Base-by-base conservation (phyloP, 2,888 invertebrate genomes). In the Drosophila bunnanda region DNA sequence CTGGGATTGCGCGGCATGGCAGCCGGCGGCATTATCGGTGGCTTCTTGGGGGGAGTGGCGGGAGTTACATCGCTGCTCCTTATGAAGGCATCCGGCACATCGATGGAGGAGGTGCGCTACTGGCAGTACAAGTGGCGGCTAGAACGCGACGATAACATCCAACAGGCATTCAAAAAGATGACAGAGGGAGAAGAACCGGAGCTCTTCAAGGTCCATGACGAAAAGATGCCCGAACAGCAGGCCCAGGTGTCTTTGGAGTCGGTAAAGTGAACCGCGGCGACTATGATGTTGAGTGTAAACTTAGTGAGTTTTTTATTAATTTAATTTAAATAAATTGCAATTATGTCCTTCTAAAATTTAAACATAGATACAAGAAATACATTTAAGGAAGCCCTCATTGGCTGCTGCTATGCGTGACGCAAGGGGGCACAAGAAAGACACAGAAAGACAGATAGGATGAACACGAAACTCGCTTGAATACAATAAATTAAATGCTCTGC, bases 1-100 rank as follows among this genome's bases (percentile, higher is more conserved):
- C 90, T 95, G 87, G 97, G 97, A 0, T 90, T 95, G 2, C 94
- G 94, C 56, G 96, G 95, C 7, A 93, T 94, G 90, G 77, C 95
- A 5, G 95, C 96, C 38, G 97, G 97, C 9, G 94, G 94, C 44
- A 92, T 94, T 17, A 87, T 96, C 90, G 97, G 96, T 55, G 92
- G 93, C 8, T 82, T 90, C 2, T 88, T 96, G 60, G 96, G 96
- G 55, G 88, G 94, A 0, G 41, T 95, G 2, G 95, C 94, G 52
- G 96, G 96, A 2, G 71, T 90, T 4, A 55, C 92, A 0, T 94
- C 95, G 4, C 67, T 94, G 60, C 90, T 92, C 4, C 13, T 95
- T 17, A 90, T 96, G 38, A 94, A 93, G 83, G 15, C 94, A 0
- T 92, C 94, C 13, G 96, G 96, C 32, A 88, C 93, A 0, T 92